A percentile compares a stretch with the other conserved stretches of the same genome.
Conservation (phyloP, 92 coral and sea anemone species). For the Paragorgia papillata region DNA sequence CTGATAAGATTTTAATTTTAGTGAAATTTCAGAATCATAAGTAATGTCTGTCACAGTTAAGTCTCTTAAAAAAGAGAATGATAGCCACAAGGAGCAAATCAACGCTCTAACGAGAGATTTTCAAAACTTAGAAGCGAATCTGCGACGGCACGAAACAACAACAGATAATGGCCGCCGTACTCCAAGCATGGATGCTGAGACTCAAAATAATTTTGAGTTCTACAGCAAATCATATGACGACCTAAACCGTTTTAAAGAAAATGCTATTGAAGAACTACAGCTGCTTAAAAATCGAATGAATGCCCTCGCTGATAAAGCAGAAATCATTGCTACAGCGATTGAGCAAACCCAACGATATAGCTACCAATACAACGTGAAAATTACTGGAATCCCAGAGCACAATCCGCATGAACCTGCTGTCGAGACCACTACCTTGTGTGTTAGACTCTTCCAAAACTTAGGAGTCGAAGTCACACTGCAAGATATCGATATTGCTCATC, state of each 20-base stretch:
- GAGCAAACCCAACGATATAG: slow-evolving; percentile 14
- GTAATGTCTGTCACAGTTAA: slow-evolving; percentile 4
- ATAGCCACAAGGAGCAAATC: slow-evolving; percentile 1
- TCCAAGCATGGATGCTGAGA: too few species aligned
- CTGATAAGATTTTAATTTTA: too few species aligned
- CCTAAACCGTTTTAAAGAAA: neutral
- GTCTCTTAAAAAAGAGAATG: slow-evolving; percentile 13
- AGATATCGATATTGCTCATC: slow-evolving; percentile 51
- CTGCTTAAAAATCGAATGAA: neutral
- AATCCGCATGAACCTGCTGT: slow-evolving; percentile 46
- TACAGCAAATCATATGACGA: slow-evolving; percentile 24
- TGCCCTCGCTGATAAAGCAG: neutral
- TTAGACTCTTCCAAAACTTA: slow-evolving; percentile 38
- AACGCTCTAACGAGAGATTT: too few species aligned
- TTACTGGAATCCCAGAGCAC: slow-evolving; percentile 26
- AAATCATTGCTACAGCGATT: slow-evolving; percentile 1
- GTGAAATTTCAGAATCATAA: neutral
- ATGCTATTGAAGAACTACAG: slow-evolving; percentile 26
- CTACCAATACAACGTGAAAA: slow-evolving; percentile 29
- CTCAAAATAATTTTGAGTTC: too few species aligned
- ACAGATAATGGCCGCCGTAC: too few species aligned
- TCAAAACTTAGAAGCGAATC: too few species aligned
- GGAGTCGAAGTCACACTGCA: slow-evolving; percentile 47
- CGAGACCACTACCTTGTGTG: slow-evolving; percentile 36
- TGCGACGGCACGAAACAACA: too few species aligned